Base-by-base conservation (phyloP, 2,888 invertebrate species). In the Eustalomyia histrio region DNA sequence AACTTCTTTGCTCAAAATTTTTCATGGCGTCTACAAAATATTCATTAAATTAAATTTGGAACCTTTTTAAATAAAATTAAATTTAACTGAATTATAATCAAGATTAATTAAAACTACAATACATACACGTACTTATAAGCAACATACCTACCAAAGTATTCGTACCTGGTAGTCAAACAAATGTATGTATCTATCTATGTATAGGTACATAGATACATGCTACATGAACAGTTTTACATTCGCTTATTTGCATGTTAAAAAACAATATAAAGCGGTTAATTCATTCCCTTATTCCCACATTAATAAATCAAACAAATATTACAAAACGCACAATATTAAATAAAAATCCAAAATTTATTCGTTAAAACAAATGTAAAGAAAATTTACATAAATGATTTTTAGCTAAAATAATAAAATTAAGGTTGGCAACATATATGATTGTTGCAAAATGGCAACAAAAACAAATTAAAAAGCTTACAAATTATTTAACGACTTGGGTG, bases 311-410 rank as follows among this genome's bases (percentile, higher is more conserved):
- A 12, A 14, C 16, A 18, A 35, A 50, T 21, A 60, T 71, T 61
- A 50, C 60, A 47, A 47, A 47, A 47, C 6, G n/a, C 43, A n/a
- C 43, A 7, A 47, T 24, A 55, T 35, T 5, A 43, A 43, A 52
- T 65, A 47, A 64, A 6, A 29, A 65, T 39, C 21, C 52, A 39
- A 52, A 52, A 60, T 71, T 71, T 71, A 60, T 71, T 71, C 33
- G 47, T 69, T 1, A 29, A 14, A 50, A 50, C n/a, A 50, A 50
- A 57, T 67, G 55, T 43, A 43, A 67, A 53, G 39, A 55, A 12
- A 6, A 35, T 39, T 14, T 33, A 21, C 21, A 21, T 33, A 67
- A 67, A 67, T 35, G 43, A 18, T 53, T 69, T 68, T 58, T 47
- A 58, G 50, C 69, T 60, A 60, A 71, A 29, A 47, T 14, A 47